Percentiles rank a stretch among this genome's conserved stretches.
Evolutionary conservation across 2,888 invertebrate species (phyloP).

Genomic region (Trachelus stipa): DNA sequence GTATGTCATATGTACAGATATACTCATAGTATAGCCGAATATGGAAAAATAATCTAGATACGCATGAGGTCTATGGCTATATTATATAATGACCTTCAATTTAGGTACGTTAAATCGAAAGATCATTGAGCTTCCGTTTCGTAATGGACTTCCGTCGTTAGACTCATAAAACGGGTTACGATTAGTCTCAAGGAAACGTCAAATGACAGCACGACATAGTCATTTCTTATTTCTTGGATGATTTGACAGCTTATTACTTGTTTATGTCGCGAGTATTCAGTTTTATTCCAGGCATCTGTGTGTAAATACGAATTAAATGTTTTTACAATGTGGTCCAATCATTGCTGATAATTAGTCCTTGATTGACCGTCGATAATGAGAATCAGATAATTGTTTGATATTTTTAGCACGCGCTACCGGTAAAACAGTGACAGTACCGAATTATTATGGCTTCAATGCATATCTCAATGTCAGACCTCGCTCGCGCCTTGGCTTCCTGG

Average conservation of each 20-base stretch:
- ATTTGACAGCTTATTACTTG: background rate
- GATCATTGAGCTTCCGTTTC: background rate
- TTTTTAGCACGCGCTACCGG: background rate
- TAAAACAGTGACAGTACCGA: background rate
- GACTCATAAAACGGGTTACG: background rate
- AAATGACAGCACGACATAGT: background rate
- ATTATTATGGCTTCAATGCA: background rate
- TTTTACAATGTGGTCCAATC: background rate
- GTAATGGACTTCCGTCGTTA: background rate
- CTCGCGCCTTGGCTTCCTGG: background rate
- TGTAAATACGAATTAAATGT: background rate
- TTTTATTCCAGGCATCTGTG: background rate
- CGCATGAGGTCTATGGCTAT: background rate
- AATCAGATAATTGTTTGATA: background rate
- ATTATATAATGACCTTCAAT: background rate
- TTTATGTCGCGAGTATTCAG: background rate
- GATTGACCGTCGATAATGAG: background rate
- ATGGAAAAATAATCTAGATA: background rate
- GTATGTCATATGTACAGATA: background rate
- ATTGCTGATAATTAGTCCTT: background rate
- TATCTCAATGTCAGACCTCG: conserved; percentile 3
- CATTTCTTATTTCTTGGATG: background rate
- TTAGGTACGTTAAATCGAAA: background rate
- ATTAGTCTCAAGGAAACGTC: background rate
- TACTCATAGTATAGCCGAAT: background rate